A percentile compares a stretch with the other conserved stretches of the same genome.
Conservation (phyloP, 2,888 invertebrate species). For the Melipona beecheii region DNA sequence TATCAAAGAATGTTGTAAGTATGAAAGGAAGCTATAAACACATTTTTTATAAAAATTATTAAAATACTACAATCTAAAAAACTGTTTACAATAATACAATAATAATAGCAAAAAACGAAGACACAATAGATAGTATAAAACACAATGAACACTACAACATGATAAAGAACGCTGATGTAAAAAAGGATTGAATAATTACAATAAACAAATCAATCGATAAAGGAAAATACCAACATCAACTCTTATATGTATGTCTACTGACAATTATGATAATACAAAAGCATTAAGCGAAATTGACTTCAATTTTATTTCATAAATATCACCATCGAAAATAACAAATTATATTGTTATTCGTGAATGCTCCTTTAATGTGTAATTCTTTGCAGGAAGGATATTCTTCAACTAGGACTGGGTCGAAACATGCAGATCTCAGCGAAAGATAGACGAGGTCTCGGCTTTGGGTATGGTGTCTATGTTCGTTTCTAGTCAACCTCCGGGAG, state of each 20-base stretch:
- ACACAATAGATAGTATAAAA: neutral
- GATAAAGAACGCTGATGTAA: neutral
- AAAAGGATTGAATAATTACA: neutral
- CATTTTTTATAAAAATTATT: neutral
- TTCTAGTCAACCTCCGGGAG: slow-evolving; percentile 73
- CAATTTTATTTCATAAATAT: neutral
- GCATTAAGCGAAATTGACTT: neutral
- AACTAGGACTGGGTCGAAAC: slow-evolving; percentile 31
- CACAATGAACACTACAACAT: neutral
- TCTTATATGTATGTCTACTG: neutral
- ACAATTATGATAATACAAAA: slow-evolving; percentile 5
- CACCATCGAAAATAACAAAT: no score
- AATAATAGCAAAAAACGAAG: neutral
- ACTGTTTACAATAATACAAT: neutral
- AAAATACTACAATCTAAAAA: neutral
- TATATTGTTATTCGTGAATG: neutral
- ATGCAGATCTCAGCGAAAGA: slow-evolving; percentile 50
- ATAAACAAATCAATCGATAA: neutral
- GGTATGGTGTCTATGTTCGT: slow-evolving; percentile 73
- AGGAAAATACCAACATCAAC: neutral
- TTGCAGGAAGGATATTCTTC: neutral
- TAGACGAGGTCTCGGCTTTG: slow-evolving; percentile 65
- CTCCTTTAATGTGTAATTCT: neutral
- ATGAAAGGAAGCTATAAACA: neutral
- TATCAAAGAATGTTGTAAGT: no score